phyloP scores from a whole-genome alignment of 2,797 vertebrate species.

The Octomys mimax region DNA sequence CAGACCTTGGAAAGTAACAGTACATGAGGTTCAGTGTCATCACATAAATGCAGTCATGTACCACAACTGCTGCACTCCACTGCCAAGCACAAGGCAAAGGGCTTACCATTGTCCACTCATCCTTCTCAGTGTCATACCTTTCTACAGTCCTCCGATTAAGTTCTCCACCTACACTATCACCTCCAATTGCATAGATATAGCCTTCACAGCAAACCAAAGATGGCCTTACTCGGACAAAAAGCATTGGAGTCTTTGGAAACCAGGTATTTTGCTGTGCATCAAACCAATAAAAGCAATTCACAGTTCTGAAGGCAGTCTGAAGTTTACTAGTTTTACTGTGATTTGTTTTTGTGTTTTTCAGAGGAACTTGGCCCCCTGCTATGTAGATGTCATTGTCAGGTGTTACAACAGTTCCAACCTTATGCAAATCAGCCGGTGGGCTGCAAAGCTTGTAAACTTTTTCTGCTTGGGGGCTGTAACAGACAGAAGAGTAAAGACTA shows the following conservation, averaged over 20 bases:
- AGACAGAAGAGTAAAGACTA: constrained; percentile 93
- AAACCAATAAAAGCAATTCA: constrained; percentile 98
- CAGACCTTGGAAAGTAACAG: constrained; percentile 96
- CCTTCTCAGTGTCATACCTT: constrained; percentile 96
- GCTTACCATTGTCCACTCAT: constrained; percentile 97
- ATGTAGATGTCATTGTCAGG: constrained; percentile 99
- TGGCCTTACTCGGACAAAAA: constrained; percentile 95
- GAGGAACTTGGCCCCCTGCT: constrained; percentile 96
- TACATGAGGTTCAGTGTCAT: constrained; percentile 98
- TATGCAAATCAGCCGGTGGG: constrained; percentile 96
- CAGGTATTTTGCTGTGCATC: constrained; percentile 98
- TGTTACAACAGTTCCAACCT: constrained; percentile 97
- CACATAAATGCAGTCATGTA: constrained; percentile 97
- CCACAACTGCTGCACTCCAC: constrained; percentile 96
- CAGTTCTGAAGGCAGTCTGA: constrained; percentile 95
- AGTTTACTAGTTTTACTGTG: constrained; percentile 95
- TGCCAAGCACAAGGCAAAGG: constrained; percentile 97
- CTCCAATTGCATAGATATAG: constrained; percentile 98
- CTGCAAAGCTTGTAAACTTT: constrained; percentile 98
- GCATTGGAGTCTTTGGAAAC: constrained; percentile 98
- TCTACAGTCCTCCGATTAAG: constrained; percentile 97
- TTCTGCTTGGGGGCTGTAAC: constrained; percentile 99
- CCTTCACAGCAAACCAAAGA: constrained; percentile 97
- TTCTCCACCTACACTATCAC: constrained; percentile 95
- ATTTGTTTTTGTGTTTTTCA: constrained; percentile 94